Evolutionary conservation across 2,113 vertebrate genomes (phyloP), one percentile per base, ranked within the genome.

Genomic region (Bubo bubo): DNA sequence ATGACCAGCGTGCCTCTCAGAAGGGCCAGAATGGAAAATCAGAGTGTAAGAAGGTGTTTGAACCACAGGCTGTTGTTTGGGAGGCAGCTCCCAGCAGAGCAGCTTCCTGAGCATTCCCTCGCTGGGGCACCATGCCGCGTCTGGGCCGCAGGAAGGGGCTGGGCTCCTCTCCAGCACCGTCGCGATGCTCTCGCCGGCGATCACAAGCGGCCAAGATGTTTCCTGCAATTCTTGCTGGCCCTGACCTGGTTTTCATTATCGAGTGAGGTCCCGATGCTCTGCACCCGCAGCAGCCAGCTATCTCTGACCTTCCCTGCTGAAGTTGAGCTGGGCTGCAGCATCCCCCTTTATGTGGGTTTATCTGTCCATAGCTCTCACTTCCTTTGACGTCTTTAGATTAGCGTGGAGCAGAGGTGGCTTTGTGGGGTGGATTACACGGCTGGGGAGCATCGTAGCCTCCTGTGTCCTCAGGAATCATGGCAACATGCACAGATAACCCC

Each of bases 211-310:
- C 59, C 93, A 94, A 93, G 96, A 80, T 86, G 94, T 96, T 98
- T 98, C 98, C 98, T 98, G 96, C 58, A n/a, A 96, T 97, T 98
- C 97, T 97, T 70, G 66, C 60, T 2, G 60, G 68, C 91, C 97
- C 97, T 96, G 95, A 97, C 96, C 89, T 35, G 49, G 16, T 37
- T 93, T 83, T 95, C 27, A 7, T 88, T 97, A 97, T 96, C 93
- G 32, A 92, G 62, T 3, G 9, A 67, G 70, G 66, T 53, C 79
- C 75, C 4, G 13, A 16, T 58, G 45, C 34, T 24, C 66, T 3
- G 58, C 89, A 79, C 83, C 76, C 56, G 11, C 47, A 85, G 43
- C 35, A 20, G 12, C 43, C 16, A 7, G 49, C 81, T 55, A 17
- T 66, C 34, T 0, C 86, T 27, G 80, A 86, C 79, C 87, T 95